phyloP scores from a whole-genome alignment of 2,113 vertebrate genomes.

The Notarius lentiginosus region DNA sequence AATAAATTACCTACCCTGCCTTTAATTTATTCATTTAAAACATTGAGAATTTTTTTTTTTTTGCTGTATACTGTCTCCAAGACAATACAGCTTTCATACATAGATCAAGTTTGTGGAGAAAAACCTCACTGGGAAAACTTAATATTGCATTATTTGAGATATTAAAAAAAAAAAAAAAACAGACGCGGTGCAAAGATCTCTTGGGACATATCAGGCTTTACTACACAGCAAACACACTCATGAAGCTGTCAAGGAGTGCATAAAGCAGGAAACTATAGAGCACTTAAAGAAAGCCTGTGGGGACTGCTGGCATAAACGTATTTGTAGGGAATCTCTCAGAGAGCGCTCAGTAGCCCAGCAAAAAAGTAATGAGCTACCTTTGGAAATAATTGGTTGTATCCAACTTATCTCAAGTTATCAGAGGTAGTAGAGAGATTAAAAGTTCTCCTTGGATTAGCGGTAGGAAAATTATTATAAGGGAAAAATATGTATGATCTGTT shows the following conservation, averaged over 20 bases:
- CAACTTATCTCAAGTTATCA: slow-evolving; percentile 6
- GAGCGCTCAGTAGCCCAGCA: slow-evolving; percentile 32
- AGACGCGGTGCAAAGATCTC: not conserved
- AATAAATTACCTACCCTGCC: no score
- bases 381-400: slow-evolving; percentile 34
- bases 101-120: not conserved
- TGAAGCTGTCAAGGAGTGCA: slow-evolving; percentile 30
- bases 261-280: slow-evolving; percentile 36
- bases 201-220: slow-evolving; percentile 24
- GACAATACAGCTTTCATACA: not conserved
- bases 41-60: not conserved
- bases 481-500: not conserved
- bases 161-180: slow-evolving; percentile 15
- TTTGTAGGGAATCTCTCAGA: slow-evolving; percentile 32
- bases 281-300: slow-evolving; percentile 54
- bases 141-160: slow-evolving; percentile 36
- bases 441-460: slow-evolving; percentile 3
- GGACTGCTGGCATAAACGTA: slow-evolving; percentile 39
- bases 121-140: not conserved
- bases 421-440: slow-evolving; percentile 15
- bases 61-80: not conserved
- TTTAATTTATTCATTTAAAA: no score
- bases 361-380: slow-evolving; percentile 29
- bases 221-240: slow-evolving; percentile 46
- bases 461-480: not conserved